A percentile compares a stretch with the other conserved stretches of the same genome.
These are phyloP conservation scores for Smittia aterrima DNA, from an alignment of 2,888 invertebrate species.

Conservation along the genomic window DNA sequence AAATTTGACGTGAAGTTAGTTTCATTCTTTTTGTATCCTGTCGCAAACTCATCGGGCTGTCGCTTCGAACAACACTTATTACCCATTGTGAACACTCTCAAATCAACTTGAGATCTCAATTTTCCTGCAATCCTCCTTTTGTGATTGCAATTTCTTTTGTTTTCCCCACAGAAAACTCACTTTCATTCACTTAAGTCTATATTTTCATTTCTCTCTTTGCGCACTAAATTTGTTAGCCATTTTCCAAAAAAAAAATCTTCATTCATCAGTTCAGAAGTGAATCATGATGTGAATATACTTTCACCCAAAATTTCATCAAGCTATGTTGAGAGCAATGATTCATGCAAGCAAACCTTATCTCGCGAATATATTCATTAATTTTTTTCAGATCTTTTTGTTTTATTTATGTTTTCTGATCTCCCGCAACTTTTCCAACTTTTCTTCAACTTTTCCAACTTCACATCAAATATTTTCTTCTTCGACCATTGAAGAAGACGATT, in stretches of 20 bases:
- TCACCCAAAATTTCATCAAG: background rate
- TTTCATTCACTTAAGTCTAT: background rate
- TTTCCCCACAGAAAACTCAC: background rate
- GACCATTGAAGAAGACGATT: too few relatives aligned
- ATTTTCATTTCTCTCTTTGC: slow-evolving; percentile 23
- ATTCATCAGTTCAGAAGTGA: background rate
- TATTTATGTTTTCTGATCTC: too few relatives aligned
- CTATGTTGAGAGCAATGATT: too few relatives aligned
- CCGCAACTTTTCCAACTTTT: too few relatives aligned
- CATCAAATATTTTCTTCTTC: too few relatives aligned
- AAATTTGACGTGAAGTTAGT: slow-evolving; percentile 53
- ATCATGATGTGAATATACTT: slow-evolving; percentile 1
- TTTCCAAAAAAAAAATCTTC: background rate
- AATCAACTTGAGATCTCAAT: background rate
- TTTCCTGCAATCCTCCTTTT: background rate
- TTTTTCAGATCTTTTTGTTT: too few relatives aligned
- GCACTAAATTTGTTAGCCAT: slow-evolving; percentile 21
- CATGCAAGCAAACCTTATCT: too few relatives aligned
- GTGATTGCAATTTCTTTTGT: background rate
- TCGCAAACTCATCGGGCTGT: slow-evolving; percentile 64
- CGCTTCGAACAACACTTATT: slow-evolving; percentile 86
- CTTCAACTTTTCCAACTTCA: too few relatives aligned
- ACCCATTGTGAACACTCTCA: slow-evolving; percentile 60
- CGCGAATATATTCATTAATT: too few relatives aligned
- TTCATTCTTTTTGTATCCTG: slow-evolving; percentile 52